A percentile compares a stretch with the other conserved stretches of the same genome.
Evolutionary conservation across 2,797 vertebrate genomes (phyloP).

Genomic region (Darevskia nairensis): DNA sequence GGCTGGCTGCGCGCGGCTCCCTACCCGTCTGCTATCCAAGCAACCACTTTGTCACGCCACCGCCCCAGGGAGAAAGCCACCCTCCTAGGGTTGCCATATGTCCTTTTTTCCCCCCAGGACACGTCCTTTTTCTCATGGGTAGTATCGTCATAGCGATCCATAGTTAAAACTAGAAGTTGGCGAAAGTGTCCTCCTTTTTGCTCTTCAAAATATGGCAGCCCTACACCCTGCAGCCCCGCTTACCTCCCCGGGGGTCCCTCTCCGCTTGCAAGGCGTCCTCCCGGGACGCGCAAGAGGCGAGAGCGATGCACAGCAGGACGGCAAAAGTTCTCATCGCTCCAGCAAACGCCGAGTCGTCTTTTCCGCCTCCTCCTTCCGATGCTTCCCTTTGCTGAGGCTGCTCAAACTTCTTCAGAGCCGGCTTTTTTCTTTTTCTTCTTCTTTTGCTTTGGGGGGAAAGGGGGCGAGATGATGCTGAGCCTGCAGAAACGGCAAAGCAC

Average conservation of each 20-base stretch:
- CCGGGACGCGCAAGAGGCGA: conserved; percentile 40
- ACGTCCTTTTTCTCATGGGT: too few species aligned
- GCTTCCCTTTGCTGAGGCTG: neutral
- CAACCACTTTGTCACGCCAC: neutral
- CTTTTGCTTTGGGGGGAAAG: neutral
- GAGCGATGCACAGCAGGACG: conserved; percentile 50
- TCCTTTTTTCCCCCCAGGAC: fast-evolving
- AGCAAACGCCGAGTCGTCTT: too few species aligned
- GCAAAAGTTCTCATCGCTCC: conserved; percentile 50
- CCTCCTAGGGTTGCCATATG: too few species aligned
- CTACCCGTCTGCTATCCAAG: neutral
- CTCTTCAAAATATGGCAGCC: too few species aligned
- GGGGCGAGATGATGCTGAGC: neutral
- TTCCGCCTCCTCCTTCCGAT: too few species aligned
- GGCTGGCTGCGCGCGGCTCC: too few species aligned
- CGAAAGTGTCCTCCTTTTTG: too few species aligned
- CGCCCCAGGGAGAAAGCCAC: too few species aligned
- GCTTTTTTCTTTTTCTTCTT: too few species aligned
- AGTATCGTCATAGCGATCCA: too few species aligned
- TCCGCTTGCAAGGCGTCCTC: conserved; percentile 34
- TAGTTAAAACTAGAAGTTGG: too few species aligned
- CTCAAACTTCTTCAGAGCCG: neutral
- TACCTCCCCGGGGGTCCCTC: conserved; percentile 57
- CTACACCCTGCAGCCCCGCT: neutral
- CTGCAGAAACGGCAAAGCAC: neutral